These are phyloP conservation scores for Rotaria macrura DNA, from an alignment of 2,888 invertebrate genomes.

Conservation along the genomic window DNA sequence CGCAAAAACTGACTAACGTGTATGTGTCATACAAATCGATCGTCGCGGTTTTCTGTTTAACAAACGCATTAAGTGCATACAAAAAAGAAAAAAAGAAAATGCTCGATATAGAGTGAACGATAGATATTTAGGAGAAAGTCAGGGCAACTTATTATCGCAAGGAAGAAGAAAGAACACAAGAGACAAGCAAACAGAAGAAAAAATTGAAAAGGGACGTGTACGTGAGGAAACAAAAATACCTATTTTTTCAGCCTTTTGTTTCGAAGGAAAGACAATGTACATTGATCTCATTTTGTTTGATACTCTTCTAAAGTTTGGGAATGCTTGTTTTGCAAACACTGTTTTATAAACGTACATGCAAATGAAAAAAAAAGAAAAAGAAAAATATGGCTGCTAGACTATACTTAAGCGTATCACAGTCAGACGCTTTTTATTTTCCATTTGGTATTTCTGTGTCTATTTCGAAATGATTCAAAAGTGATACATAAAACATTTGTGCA, in stretches of 20 bases:
- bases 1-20: not conserved
- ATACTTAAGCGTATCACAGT: not conserved
- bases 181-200: not conserved
- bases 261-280: not conserved
- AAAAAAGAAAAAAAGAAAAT: not conserved
- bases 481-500: not conserved
- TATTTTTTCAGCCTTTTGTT: not conserved
- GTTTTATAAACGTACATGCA: not conserved
- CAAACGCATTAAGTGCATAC: not conserved
- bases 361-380: not conserved
- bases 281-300: not conserved
- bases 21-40: not conserved
- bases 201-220: not conserved
- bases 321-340: slow-evolving; percentile 5
- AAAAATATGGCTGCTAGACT: not conserved
- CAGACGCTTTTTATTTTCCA: not conserved
- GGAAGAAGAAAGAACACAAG: not conserved
- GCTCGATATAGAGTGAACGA: not conserved
- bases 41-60: not conserved
- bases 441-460: not conserved
- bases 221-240: not conserved
- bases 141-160: not conserved
- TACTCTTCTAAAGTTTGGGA: not conserved
- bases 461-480: not conserved
- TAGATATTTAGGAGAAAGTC: not conserved